A percentile compares a stretch with the other conserved stretches of the same genome.
Conservation (phyloP, 2,888 invertebrate genomes). For the Mycalesis mineus region DNA sequence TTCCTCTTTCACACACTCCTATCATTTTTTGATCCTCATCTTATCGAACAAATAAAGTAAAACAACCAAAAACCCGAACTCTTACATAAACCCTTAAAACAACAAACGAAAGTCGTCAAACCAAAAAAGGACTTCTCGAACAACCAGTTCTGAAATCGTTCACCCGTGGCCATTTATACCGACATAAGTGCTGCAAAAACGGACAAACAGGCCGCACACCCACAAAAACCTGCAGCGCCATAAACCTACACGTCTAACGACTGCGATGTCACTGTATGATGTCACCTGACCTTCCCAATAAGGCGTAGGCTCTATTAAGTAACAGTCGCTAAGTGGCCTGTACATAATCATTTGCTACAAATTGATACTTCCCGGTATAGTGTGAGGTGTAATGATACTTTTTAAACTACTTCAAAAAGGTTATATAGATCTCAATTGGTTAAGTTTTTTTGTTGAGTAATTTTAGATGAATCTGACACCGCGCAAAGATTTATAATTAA, state of each 20-base stretch:
- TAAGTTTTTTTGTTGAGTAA: too few species aligned
- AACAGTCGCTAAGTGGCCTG: background rate
- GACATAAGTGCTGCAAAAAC: slow-evolving; percentile 6
- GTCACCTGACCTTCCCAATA: slow-evolving; percentile 25
- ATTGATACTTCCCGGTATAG: background rate
- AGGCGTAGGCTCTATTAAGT: slow-evolving; percentile 10
- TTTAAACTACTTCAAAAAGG: background rate
- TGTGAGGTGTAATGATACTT: background rate
- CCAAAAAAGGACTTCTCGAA: background rate
- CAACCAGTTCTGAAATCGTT: background rate
- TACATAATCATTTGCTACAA: background rate
- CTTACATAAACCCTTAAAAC: background rate
- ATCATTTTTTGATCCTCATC: too few species aligned
- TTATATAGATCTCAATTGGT: too few species aligned
- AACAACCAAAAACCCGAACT: background rate
- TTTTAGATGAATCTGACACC: too few species aligned
- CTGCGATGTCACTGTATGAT: slow-evolving; percentile 17
- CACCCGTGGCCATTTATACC: slow-evolving; percentile 1
- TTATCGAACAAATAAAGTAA: background rate
- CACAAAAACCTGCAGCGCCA: slow-evolving; percentile 1
- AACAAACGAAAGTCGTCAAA: background rate
- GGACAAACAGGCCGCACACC: background rate
- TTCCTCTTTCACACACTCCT: too few species aligned
- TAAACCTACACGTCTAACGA: slow-evolving; percentile 10
- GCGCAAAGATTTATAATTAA: too few species aligned